Evolutionary conservation across 2,797 vertebrate species (phyloP).

Genomic region (Gymnopithys bicolor): DNA sequence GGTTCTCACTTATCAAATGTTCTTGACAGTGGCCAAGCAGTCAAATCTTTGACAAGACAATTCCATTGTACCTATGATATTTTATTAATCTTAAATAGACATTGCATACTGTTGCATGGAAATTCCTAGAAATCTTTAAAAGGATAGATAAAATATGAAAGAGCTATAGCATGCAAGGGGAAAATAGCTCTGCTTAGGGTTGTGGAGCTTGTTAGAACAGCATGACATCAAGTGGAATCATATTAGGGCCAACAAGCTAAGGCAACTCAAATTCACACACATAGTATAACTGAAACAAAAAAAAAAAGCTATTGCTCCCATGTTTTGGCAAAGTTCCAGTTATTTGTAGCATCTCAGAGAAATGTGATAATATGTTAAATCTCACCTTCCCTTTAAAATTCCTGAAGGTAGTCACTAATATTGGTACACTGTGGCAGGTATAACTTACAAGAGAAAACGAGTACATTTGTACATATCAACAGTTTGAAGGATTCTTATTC

Average conservation of each 20-base stretch:
- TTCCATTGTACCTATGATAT: slow-evolving; percentile 47
- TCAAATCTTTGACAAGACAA: slow-evolving; percentile 54
- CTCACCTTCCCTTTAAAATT: slow-evolving; percentile 67
- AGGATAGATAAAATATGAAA: slow-evolving; percentile 44
- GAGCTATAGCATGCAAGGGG: slow-evolving; percentile 37
- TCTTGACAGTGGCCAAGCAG: slow-evolving; percentile 38
- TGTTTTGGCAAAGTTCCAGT: slow-evolving; percentile 23
- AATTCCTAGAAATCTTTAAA: slow-evolving; percentile 60
- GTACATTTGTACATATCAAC: slow-evolving; percentile 82
- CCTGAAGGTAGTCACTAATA: slow-evolving; percentile 70
- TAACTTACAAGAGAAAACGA: slow-evolving; percentile 78
- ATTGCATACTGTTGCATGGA: slow-evolving; percentile 47
- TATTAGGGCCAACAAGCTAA: slow-evolving; percentile 16
- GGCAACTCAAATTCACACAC: background rate
- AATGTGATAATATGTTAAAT: slow-evolving; percentile 41
- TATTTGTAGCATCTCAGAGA: slow-evolving; percentile 39
- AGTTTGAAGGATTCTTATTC: slow-evolving; percentile 80
- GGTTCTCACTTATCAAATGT: background rate
- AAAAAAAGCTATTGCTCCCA: background rate
- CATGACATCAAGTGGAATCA: background rate
- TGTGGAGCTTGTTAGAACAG: slow-evolving; percentile 27
- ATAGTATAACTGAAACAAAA: slow-evolving; percentile 17
- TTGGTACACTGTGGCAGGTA: slow-evolving; percentile 58
- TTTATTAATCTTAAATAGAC: slow-evolving; percentile 67
- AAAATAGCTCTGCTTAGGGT: slow-evolving; percentile 38